These are phyloP conservation scores for Caenorhabditis doughertyi DNA, from an alignment of 2,888 invertebrate species.

Conservation along the genomic window DNA sequence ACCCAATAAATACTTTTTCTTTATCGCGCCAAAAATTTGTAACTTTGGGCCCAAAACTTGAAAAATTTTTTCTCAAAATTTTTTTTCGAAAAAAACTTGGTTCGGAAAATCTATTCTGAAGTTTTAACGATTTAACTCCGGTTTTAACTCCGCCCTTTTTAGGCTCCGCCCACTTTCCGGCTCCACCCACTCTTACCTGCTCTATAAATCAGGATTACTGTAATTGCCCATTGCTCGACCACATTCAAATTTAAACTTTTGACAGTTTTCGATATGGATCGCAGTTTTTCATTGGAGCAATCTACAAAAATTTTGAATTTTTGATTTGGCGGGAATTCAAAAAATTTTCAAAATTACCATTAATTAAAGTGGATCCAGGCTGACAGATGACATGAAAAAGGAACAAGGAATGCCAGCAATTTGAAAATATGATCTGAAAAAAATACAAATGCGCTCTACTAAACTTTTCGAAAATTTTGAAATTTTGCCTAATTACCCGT, in stretches of 20 bases:
- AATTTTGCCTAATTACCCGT: constrained; percentile 1
- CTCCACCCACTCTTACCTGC: too few relatives aligned
- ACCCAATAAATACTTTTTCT: too few relatives aligned
- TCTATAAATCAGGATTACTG: constrained; percentile 65
- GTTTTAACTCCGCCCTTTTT: not conserved
- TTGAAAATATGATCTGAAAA: constrained; percentile 65
- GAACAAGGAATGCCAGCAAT: constrained; percentile 69
- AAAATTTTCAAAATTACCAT: constrained; percentile 31
- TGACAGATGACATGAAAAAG: constrained; percentile 51
- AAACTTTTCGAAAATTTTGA: not conserved
- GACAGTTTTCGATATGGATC: constrained; percentile 40
- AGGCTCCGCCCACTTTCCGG: not conserved
- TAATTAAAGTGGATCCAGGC: constrained; percentile 26
- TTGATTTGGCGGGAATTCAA: constrained; percentile 3
- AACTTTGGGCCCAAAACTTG: too few relatives aligned
- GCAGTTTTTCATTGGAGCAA: constrained; percentile 56
- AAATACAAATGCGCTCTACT: not conserved
- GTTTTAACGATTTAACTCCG: too few relatives aligned
- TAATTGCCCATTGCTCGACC: constrained; percentile 73
- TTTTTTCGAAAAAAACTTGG: too few relatives aligned
- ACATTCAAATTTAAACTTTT: constrained; percentile 61
- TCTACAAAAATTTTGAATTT: constrained; percentile 25
- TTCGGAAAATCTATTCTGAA: too few relatives aligned
- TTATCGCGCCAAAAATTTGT: too few relatives aligned
- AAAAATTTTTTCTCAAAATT: too few relatives aligned